These are phyloP conservation scores for Furnarius figulus DNA, from an alignment of 2,113 vertebrate species.

Conservation along the genomic window DNA sequence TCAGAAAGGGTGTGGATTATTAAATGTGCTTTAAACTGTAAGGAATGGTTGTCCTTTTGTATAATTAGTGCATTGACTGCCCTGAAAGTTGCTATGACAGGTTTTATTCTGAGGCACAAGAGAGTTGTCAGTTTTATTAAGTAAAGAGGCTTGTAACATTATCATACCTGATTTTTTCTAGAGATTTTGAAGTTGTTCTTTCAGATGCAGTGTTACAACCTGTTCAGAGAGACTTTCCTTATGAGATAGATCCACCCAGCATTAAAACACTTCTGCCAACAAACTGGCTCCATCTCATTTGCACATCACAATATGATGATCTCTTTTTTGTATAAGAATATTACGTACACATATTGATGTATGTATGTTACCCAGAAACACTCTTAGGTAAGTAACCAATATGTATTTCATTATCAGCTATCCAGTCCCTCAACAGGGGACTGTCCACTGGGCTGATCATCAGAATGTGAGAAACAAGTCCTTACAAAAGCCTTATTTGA, in stretches of 20 bases:
- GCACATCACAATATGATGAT: neutral
- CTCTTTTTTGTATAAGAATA: neutral
- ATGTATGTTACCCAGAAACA: neutral
- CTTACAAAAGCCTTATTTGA: neutral
- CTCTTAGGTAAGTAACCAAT: neutral
- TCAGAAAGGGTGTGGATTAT: conserved; percentile 47
- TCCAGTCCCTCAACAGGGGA: neutral
- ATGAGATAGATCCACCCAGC: neutral
- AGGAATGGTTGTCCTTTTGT: conserved; percentile 20
- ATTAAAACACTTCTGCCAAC: neutral
- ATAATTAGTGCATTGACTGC: neutral
- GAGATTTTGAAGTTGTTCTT: conserved; percentile 3
- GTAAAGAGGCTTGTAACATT: neutral
- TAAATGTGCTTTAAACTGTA: conserved; percentile 40
- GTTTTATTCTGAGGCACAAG: neutral
- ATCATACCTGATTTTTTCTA: neutral
- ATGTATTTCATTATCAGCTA: neutral
- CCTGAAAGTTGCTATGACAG: neutral
- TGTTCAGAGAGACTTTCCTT: neutral
- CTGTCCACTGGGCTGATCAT: neutral
- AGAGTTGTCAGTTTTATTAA: neutral
- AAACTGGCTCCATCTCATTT: neutral
- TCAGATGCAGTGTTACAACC: neutral
- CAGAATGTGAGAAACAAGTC: neutral
- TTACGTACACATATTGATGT: neutral